phyloP scores from a whole-genome alignment of 2,797 vertebrate genomes.

The Cyclopterus lumpus region DNA sequence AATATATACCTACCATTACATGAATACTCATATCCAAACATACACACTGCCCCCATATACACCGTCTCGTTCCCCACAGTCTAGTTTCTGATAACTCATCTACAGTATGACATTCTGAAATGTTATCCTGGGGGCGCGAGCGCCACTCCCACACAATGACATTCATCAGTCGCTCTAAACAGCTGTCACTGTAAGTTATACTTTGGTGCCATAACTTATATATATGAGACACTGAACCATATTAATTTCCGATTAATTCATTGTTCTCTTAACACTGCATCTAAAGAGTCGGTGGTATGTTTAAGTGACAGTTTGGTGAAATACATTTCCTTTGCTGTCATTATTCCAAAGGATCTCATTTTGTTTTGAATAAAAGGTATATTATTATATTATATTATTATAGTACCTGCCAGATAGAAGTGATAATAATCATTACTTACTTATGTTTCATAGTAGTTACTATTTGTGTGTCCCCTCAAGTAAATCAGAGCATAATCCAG shows the following conservation, averaged over 20 bases:
- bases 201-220: conserved; percentile 8
- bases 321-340: not conserved
- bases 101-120: conserved; percentile 33
- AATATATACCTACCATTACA: not conserved
- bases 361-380: not conserved
- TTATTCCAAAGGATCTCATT: not conserved
- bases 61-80: not conserved
- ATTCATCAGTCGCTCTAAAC: conserved; percentile 48
- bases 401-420: not conserved
- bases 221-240: conserved; percentile 18
- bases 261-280: not conserved
- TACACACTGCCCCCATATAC: not conserved
- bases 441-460: not conserved
- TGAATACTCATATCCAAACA: not conserved
- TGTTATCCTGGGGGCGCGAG: conserved; percentile 18
- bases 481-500: not conserved
- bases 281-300: not conserved
- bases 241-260: conserved; percentile 18
- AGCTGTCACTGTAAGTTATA: conserved; percentile 43
- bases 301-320: conserved; percentile 6
- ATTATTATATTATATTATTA: not conserved
- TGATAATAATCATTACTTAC: not conserved
- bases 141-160: conserved; percentile 23
- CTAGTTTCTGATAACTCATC: conserved; percentile 17
- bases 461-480: not conserved